Evolutionary conservation across 2,797 vertebrate species (phyloP).

Genomic region (Fistularia commersonii): DNA sequence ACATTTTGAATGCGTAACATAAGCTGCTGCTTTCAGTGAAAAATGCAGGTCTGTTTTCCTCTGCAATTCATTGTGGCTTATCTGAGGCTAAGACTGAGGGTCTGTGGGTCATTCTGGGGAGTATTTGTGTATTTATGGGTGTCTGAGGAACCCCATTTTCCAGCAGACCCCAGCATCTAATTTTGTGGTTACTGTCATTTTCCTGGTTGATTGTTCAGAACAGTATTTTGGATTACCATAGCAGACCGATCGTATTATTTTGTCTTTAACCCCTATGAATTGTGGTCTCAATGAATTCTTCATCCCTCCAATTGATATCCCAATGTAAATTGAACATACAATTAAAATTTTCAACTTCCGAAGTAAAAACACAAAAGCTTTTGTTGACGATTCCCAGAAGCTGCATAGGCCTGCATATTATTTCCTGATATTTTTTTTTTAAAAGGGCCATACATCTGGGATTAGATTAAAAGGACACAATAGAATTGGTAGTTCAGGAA

Average conservation of each 20-base stretch:
- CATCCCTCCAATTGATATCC: constrained; percentile 47
- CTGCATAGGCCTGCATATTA: constrained; percentile 4
- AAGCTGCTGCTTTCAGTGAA: constrained; percentile 10
- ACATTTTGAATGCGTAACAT: background rate
- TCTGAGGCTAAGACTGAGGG: constrained; percentile 14
- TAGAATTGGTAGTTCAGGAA: constrained; percentile 30
- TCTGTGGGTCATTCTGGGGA: constrained; percentile 16
- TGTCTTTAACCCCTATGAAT: constrained; percentile 54
- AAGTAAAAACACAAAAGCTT: constrained; percentile 47
- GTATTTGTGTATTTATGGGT: constrained; percentile 54
- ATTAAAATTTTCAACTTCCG: constrained; percentile 65
- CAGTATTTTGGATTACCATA: constrained; percentile 39
- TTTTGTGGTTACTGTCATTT: constrained; percentile 59
- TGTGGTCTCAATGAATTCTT: constrained; percentile 50
- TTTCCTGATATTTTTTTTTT: constrained; percentile 53
- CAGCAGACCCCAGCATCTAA: constrained; percentile 47
- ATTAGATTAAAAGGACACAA: constrained; percentile 37
- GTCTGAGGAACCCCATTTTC: constrained; percentile 44
- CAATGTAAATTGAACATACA: constrained; percentile 56
- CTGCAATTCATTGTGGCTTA: constrained; percentile 37
- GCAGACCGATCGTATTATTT: constrained; percentile 65
- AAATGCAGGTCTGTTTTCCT: constrained; percentile 29
- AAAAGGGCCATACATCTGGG: constrained; percentile 38
- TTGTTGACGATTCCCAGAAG: constrained; percentile 45
- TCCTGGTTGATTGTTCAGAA: constrained; percentile 50